phyloP scores from a whole-genome alignment of 30 jellyfish, hydroid and myxozoan genomes.

The Rhopilema esculentum region DNA sequence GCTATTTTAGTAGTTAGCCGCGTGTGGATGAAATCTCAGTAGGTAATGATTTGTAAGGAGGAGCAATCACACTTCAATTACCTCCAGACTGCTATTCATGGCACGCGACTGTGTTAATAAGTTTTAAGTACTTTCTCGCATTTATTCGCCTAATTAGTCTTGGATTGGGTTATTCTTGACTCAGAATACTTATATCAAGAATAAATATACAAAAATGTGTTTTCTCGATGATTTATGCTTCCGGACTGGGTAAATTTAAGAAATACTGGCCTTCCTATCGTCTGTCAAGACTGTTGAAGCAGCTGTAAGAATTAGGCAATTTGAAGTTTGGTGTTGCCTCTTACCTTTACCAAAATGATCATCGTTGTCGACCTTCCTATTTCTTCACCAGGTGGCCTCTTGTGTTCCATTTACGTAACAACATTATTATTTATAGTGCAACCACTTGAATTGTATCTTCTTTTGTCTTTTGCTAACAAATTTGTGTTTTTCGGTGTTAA shows the following conservation, averaged over 20 bases:
- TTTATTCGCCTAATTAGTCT: slow-evolving; percentile 17
- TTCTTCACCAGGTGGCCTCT: background rate
- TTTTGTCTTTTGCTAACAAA: too few species aligned
- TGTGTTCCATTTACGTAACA: too few species aligned
- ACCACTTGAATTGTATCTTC: too few species aligned
- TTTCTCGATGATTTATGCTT: slow-evolving; percentile 9
- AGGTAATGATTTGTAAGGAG: background rate
- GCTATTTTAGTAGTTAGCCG: background rate
- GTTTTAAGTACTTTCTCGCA: background rate
- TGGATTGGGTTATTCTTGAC: background rate
- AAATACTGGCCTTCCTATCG: slow-evolving; percentile 37
- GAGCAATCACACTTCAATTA: background rate
- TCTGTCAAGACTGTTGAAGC: background rate
- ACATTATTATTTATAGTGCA: too few species aligned
- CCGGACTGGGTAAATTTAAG: slow-evolving; percentile 9
- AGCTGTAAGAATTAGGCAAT: slow-evolving; percentile 44
- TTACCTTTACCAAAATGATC: background rate
- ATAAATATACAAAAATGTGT: background rate
- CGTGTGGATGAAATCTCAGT: background rate
- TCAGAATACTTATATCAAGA: background rate
- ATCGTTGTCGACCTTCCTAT: background rate
- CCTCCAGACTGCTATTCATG: slow-evolving; percentile 18
- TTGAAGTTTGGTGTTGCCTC: background rate
- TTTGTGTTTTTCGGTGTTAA: too few species aligned
- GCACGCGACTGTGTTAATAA: slow-evolving; percentile 17